Conservation (phyloP, 2,888 invertebrate genomes). For the Frankliniella fusca region DNA sequence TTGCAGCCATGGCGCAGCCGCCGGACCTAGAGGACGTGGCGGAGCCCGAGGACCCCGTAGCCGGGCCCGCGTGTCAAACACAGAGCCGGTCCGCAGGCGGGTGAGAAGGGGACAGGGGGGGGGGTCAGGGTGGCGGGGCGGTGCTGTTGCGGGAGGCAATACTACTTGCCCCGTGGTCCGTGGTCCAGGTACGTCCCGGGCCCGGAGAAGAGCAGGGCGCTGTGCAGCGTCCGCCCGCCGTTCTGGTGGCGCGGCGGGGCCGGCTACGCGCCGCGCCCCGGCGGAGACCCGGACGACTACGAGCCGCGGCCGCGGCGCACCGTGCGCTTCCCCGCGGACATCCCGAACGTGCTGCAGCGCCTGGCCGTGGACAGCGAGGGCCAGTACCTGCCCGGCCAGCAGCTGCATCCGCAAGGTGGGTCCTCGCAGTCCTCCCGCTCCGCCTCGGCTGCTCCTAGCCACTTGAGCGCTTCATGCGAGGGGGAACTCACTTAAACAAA, state of each 20-base stretch:
- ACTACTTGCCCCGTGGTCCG: not conserved
- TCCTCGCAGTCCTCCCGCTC: not conserved
- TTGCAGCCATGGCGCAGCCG: not conserved
- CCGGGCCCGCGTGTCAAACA: not conserved
- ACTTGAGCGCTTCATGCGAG: not conserved
- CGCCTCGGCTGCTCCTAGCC: not conserved
- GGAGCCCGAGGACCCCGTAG: not conserved
- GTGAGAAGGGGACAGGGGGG: no score
- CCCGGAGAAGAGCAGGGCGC: not conserved
- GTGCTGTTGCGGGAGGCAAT: not conserved
- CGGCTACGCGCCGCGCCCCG: not conserved
- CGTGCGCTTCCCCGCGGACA: not conserved
- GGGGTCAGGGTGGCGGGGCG: no score
- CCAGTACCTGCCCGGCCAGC: conserved; percentile 5
- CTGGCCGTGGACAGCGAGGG: not conserved
- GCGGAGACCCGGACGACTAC: not conserved
- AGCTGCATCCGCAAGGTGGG: no score
- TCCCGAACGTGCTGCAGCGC: not conserved
- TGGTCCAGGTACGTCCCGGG: no score
- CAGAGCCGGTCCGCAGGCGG: no score
- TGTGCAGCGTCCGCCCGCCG: not conserved
- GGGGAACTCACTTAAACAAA: no score
- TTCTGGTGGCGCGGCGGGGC: conserved; percentile 5
- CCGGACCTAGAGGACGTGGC: not conserved
- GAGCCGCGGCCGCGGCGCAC: not conserved